Percentiles rank a stretch among this genome's conserved stretches.
phyloP scores from a whole-genome alignment of 2,797 vertebrate genomes.

The Argya squamiceps region DNA sequence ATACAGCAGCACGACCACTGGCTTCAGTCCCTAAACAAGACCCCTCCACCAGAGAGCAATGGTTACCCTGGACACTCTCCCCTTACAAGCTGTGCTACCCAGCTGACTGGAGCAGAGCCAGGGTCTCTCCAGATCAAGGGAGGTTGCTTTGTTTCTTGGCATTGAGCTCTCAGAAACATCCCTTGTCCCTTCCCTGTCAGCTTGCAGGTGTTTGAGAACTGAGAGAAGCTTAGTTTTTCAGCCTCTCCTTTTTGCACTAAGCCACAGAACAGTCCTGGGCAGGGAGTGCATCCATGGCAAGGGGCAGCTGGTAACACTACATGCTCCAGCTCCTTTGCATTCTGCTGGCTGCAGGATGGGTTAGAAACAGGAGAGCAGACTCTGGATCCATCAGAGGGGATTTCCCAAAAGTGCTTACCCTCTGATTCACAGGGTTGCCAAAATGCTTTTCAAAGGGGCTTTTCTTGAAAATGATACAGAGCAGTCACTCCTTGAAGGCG shows the following conservation, averaged over 20 bases:
- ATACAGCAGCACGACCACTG: accelerated
- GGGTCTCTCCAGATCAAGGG: accelerated
- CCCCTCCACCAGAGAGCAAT: not conserved
- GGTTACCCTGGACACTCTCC: not conserved
- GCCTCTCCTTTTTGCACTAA: not conserved
- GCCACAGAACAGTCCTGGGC: not conserved
- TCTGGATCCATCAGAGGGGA: not conserved
- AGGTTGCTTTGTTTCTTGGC: not conserved
- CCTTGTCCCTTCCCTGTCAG: not conserved
- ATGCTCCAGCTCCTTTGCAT: not conserved
- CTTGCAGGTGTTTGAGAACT: not conserved
- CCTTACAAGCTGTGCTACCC: not conserved
- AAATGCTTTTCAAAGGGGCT: not conserved
- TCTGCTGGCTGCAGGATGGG: not conserved
- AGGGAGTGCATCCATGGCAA: accelerated
- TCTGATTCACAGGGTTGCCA: not conserved
- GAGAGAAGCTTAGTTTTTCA: not conserved
- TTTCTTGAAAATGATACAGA: not conserved
- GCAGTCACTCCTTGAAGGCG: not conserved
- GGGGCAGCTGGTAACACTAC: not conserved
- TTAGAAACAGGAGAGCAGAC: not conserved
- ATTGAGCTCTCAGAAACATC: not conserved
- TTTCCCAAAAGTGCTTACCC: not conserved
- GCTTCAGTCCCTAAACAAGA: not conserved
- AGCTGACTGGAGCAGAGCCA: not conserved